These are phyloP conservation scores for Euphydryas editha DNA, from an alignment of 2,888 invertebrate species.

Conservation along the genomic window DNA sequence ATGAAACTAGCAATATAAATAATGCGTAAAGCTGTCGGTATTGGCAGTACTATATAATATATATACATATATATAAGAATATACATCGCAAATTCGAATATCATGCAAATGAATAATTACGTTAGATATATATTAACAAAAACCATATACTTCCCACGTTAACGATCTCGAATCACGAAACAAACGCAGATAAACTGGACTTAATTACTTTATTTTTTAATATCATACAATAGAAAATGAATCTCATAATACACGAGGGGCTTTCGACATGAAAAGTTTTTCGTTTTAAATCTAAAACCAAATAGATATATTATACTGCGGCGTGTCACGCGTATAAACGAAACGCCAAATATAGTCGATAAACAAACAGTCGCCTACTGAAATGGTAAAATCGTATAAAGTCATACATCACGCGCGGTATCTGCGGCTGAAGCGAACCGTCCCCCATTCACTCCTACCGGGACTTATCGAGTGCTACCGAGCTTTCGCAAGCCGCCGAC, in stretches of 20 bases:
- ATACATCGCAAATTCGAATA: neutral
- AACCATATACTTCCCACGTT: no score
- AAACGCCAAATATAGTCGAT: neutral
- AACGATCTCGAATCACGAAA: neutral
- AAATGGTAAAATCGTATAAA: neutral
- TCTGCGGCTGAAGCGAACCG: neutral
- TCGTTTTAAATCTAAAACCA: no score
- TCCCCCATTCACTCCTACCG: neutral
- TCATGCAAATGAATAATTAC: neutral
- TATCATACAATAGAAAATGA: no score
- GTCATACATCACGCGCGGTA: neutral
- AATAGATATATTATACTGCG: no score
- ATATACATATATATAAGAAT: neutral
- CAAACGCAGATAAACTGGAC: neutral
- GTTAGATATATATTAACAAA: neutral
- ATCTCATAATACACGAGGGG: no score
- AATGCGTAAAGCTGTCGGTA: no score
- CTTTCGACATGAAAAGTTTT: no score
- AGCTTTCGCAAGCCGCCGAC: neutral
- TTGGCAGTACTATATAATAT: no score
- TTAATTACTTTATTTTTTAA: no score
- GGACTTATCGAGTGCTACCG: neutral
- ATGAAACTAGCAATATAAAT: no score
- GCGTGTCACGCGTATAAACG: neutral
- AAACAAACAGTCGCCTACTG: neutral